Evolutionary conservation across 1,140 invertebrate species (phyloP).

Genomic region (Gryllus bimaculatus): DNA sequence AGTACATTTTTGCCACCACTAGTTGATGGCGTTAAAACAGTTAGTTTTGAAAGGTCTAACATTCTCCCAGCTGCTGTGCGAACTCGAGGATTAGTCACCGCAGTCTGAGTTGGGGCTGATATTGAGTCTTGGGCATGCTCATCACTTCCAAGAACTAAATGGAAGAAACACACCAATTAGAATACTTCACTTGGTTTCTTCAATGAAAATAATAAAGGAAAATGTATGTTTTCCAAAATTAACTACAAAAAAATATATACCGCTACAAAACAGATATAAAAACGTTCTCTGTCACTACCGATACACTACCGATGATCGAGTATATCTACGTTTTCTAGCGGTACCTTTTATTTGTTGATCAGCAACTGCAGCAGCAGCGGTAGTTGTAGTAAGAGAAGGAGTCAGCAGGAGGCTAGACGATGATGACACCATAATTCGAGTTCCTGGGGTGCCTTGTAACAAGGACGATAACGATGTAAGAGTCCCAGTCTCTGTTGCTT

Average conservation of each 20-base stretch:
- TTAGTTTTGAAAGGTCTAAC: conserved; percentile 27
- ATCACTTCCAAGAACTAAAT: conserved; percentile 33
- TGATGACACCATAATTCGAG: conserved; percentile 24
- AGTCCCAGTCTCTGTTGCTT: conserved; percentile 22
- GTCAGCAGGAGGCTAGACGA: conserved; percentile 30
- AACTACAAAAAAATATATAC: conserved; percentile 6
- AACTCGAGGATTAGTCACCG: not conserved
- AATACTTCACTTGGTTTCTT: conserved; percentile 18
- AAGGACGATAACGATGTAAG: conserved; percentile 28
- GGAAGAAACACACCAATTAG: conserved; percentile 27
- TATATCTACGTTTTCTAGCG: conserved; percentile 19
- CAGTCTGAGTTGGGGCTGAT: conserved; percentile 19
- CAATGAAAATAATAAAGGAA: conserved; percentile 6
- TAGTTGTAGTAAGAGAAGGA: conserved; percentile 22
- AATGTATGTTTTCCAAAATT: not conserved
- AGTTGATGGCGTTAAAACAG: conserved; percentile 26
- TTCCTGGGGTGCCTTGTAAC: conserved; percentile 29
- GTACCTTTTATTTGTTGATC: conserved; percentile 32
- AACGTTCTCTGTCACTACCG: not conserved
- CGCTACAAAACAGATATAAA: not conserved
- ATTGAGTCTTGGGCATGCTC: conserved; percentile 21
- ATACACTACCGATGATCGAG: too few species aligned
- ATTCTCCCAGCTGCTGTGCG: conserved; percentile 18
- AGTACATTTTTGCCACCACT: conserved; percentile 25
- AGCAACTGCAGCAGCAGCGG: conserved; percentile 23